Percentiles rank a stretch among this genome's conserved stretches.
These are phyloP conservation scores for Lochmaea capreae DNA, from an alignment of 2,888 invertebrate genomes.

Conservation along the genomic window DNA sequence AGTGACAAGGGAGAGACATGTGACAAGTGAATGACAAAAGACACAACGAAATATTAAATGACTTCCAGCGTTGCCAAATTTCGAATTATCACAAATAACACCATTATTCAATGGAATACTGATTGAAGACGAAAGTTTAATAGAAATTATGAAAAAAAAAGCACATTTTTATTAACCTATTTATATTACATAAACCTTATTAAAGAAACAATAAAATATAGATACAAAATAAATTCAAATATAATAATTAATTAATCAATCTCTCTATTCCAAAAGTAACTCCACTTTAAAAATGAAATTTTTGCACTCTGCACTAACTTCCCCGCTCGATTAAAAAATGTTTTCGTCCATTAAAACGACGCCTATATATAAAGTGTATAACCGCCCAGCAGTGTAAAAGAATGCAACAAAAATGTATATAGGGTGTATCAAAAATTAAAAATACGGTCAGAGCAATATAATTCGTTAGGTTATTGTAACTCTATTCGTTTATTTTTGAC, in stretches of 20 bases:
- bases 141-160: neutral
- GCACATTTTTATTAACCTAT: neutral
- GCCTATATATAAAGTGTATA: neutral
- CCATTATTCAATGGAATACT: too few relatives aligned
- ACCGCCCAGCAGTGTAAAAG: neutral
- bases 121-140: too few relatives aligned
- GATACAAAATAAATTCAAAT: conserved; percentile 46
- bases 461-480: neutral
- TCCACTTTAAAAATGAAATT: conserved; percentile 35
- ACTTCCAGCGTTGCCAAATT: too few relatives aligned
- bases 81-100: too few relatives aligned
- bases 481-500: neutral
- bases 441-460: neutral
- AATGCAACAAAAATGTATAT: conserved; percentile 1
- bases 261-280: conserved; percentile 34
- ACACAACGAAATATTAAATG: too few relatives aligned
- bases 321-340: conserved; percentile 17
- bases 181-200: conserved; percentile 51
- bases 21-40: too few relatives aligned
- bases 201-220: conserved; percentile 52
- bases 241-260: conserved; percentile 43
- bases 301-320: conserved; percentile 27
- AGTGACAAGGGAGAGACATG: too few relatives aligned
- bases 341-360: conserved; percentile 3
- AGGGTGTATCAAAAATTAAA: neutral